Conservation (phyloP, 2,113 vertebrate genomes). For the Brevimyrus niger region DNA sequence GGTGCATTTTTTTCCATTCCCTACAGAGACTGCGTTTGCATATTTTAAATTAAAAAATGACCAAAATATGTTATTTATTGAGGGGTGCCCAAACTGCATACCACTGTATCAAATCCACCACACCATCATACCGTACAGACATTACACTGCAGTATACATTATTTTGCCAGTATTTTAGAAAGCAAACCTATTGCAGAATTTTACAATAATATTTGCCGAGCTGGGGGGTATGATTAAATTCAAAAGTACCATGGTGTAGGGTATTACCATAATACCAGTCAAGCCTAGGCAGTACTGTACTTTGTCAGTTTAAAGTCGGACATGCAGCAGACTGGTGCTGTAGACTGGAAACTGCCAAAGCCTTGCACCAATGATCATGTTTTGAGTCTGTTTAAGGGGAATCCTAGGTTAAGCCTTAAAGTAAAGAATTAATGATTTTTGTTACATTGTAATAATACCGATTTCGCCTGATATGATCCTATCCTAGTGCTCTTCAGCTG, state of each 20-base stretch:
- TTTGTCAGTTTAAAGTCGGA: not conserved
- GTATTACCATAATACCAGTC: not conserved
- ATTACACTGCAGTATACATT: not conserved
- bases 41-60: no score
- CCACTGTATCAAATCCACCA: not conserved
- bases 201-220: no score
- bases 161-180: not conserved
- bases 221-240: not conserved
- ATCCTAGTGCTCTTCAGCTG: not conserved
- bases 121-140: not conserved
- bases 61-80: no score
- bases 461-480: not conserved
- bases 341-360: not conserved
- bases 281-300: not conserved
- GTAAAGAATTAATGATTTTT: not conserved
- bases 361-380: not conserved
- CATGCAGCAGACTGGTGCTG: not conserved
- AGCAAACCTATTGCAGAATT: not conserved
- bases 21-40: no score
- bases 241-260: not conserved
- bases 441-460: not conserved
- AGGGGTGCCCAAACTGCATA: no score
- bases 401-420: not conserved
- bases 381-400: not conserved
- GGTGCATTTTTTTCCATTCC: no score